Percentiles rank a stretch among this genome's conserved stretches.
Conservation (phyloP, 1,140 invertebrate genomes). For the Sitobion miscanthi region DNA sequence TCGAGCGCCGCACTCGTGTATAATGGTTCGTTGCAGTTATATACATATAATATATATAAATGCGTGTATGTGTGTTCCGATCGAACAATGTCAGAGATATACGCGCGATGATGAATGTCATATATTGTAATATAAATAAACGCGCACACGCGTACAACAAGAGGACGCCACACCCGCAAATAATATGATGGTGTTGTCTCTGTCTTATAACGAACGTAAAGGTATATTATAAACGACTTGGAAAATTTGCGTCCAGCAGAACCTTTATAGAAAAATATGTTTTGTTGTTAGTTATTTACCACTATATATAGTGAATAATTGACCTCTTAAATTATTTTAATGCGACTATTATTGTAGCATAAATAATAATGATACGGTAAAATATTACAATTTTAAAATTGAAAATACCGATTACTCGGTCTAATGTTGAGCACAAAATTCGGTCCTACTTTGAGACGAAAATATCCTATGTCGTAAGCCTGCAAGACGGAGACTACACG, state of each 20-base stretch:
- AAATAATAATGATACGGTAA: neutral
- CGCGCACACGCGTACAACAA: no score
- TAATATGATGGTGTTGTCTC: neutral
- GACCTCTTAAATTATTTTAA: no score
- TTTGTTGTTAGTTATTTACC: neutral
- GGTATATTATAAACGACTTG: no score
- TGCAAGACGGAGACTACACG: neutral
- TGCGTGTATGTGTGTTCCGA: no score
- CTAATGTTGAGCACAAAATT: no score
- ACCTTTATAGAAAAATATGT: neutral
- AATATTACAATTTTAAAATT: neutral
- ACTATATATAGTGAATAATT: neutral
- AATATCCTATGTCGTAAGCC: no score
- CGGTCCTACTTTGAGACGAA: no score
- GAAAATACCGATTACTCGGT: neutral
- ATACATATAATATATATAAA: neutral
- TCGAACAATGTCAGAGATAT: conserved; percentile 3
- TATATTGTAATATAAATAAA: neutral
- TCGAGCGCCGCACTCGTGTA: neutral
- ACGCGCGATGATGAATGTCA: neutral
- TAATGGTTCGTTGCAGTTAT: neutral
- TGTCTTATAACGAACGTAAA: neutral
- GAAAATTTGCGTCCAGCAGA: neutral
- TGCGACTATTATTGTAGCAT: no score
- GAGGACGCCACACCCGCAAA: neutral